Evolutionary conservation across 2,797 vertebrate species (phyloP), one percentile per base, ranked within the genome.

Genomic region (Otolemur crassicaudatus): DNA sequence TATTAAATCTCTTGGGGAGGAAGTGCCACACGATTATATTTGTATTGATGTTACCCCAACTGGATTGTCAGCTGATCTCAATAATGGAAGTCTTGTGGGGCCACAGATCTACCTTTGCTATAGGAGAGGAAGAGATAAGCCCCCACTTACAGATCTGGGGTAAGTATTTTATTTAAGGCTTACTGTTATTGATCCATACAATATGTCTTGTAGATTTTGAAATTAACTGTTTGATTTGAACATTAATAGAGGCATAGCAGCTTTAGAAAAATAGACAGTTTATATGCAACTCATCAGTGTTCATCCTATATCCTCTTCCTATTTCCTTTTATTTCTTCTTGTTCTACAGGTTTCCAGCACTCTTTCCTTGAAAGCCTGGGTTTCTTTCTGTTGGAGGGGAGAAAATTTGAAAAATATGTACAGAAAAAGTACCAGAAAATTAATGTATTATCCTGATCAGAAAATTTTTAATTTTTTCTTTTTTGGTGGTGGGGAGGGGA

Each of bases 131-230:
- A 98, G 99, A 98, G 99, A 99, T 99, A 99, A 99, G 95, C 99
- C 99, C 75, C 99, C 99, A 0, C 99, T 99, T 96, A 99, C 99
- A 95, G 99, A 99, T 98, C 98, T 99, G 58, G 99, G 99, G 99
- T 99, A 98, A 99, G 99, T 99, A 96, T 12, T 87, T 84, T 90
- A 58, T 22, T 2, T 69, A 63, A 76, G 76, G n/a, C 60, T 94
- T 91, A 67, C 40, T 90, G 29, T 31, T 87, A 43, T 72, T 80
- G 25, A 81, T 92, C 43, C 70, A 95, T 84, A 81, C 83, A 92
- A 56, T 97, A 53, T 60, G 2, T 7, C 56, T 69, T 96, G 1
- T 73, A 90, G 60, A 94, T 93, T 96, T 96, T 94, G 70, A 88
- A 85, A 29, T 86, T 97, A 95, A 84, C 20, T 46, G 14, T 86